Percentiles rank a stretch among this genome's conserved stretches.
These are phyloP conservation scores for Leptodactylus fuscus DNA, from an alignment of 2,113 vertebrate species.

Conservation along the genomic window DNA sequence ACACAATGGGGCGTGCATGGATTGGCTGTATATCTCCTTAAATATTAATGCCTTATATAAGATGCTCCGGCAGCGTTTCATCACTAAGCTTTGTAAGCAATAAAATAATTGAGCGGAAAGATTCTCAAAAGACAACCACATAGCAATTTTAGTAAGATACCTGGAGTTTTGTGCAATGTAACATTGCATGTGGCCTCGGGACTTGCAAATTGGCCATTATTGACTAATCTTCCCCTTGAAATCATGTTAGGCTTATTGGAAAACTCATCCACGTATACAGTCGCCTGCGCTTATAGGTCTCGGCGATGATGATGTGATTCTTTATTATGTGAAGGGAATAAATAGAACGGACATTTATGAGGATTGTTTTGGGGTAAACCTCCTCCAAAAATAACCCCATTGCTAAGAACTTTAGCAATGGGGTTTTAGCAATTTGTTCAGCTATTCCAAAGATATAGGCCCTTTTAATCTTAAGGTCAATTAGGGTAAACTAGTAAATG, in stretches of 20 bases:
- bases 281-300: not conserved
- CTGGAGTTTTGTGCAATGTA: slow-evolving; percentile 1
- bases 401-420: too few relatives aligned
- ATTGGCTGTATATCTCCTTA: not conserved
- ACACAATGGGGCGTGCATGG: not conserved
- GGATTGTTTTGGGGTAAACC: too few relatives aligned
- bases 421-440: too few relatives aligned
- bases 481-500: too few relatives aligned
- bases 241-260: not conserved
- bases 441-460: too few relatives aligned
- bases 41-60: slow-evolving; percentile 26
- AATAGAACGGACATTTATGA: too few relatives aligned
- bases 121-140: slow-evolving; percentile 7
- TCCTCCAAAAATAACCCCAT: too few relatives aligned
- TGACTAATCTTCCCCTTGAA: not conserved
- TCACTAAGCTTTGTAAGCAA: slow-evolving; percentile 9
- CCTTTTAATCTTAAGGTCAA: too few relatives aligned
- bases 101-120: slow-evolving; percentile 10
- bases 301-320: not conserved
- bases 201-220: not conserved
- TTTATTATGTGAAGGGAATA: too few relatives aligned
- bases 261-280: not conserved
- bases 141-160: slow-evolving; percentile 5
- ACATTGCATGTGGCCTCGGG: not conserved
- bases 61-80: not conserved